Evolutionary conservation across 2,113 vertebrate genomes (phyloP).

Genomic region (Helogale parvula): DNA sequence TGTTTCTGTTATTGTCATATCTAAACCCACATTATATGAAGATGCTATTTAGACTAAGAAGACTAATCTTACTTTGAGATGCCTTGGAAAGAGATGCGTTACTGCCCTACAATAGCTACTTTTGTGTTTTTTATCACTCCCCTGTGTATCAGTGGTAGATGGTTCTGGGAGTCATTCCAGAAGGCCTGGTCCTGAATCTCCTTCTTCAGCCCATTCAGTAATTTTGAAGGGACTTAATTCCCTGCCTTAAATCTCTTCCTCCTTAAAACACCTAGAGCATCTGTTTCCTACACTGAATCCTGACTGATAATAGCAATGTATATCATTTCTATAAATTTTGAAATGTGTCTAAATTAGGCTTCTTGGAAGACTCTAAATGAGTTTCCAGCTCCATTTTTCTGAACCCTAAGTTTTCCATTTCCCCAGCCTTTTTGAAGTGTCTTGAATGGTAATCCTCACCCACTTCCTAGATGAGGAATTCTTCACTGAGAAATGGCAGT

Average conservation of each 20-base stretch:
- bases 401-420: neutral
- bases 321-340: constrained; percentile 25
- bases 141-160: too few relatives aligned
- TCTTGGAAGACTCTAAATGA: neutral
- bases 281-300: neutral
- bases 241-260: neutral
- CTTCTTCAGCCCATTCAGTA: neutral
- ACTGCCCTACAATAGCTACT: neutral
- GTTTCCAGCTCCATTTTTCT: neutral
- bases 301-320: neutral
- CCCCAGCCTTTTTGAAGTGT: neutral
- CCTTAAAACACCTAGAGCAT: neutral
- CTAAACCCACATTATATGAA: neutral
- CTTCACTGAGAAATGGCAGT: rapidly evolving
- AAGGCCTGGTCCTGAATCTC: neutral
- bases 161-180: neutral
- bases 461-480: neutral
- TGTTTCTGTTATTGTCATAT: neutral
- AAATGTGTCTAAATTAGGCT: neutral
- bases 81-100: neutral
- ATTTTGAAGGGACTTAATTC: neutral
- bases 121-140: neutral
- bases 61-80: neutral
- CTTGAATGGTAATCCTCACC: neutral
- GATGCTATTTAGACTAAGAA: neutral